These are phyloP conservation scores for Arrhamphus sclerolepis DNA, from an alignment of 2,797 vertebrate species.

Conservation along the genomic window DNA sequence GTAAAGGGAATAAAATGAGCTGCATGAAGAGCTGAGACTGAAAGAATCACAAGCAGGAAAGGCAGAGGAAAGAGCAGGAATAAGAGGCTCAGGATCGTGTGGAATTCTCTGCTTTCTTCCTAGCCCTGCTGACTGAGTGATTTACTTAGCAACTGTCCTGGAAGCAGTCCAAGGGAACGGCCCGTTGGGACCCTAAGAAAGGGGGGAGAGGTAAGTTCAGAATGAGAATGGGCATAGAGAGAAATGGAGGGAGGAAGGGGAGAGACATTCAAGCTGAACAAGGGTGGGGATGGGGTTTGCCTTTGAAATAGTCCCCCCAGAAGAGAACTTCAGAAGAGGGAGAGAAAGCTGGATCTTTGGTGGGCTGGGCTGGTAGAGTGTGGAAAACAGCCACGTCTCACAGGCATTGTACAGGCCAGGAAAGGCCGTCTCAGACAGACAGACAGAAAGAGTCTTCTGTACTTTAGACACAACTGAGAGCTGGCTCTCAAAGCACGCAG, in stretches of 20 bases:
- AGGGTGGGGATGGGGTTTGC: conserved; percentile 50
- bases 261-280: conserved; percentile 40
- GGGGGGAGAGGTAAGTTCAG: conserved; percentile 48
- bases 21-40: conserved; percentile 10
- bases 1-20: conserved; percentile 34
- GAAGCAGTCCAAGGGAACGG: conserved; percentile 74
- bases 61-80: conserved; percentile 41
- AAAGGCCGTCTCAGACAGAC: conserved; percentile 58
- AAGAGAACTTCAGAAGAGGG: conserved; percentile 68
- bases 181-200: conserved; percentile 66
- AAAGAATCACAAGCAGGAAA: conserved; percentile 31
- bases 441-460: conserved; percentile 47
- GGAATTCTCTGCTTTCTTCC: conserved; percentile 78
- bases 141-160: conserved; percentile 85
- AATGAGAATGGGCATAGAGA: conserved; percentile 59
- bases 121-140: conserved; percentile 72
- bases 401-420: conserved; percentile 64
- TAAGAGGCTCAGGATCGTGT: conserved; percentile 70
- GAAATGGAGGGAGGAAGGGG: conserved; percentile 19
- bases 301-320: conserved; percentile 70
- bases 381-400: conserved; percentile 83
- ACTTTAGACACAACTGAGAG: conserved; percentile 44
- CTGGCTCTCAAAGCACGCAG: conserved; percentile 25
- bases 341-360: conserved; percentile 46
- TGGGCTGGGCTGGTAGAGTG: conserved; percentile 58